Percentiles rank a stretch among this genome's conserved stretches.
phyloP scores from a whole-genome alignment of 1,140 invertebrate species.

The Hyles euphorbiae region DNA sequence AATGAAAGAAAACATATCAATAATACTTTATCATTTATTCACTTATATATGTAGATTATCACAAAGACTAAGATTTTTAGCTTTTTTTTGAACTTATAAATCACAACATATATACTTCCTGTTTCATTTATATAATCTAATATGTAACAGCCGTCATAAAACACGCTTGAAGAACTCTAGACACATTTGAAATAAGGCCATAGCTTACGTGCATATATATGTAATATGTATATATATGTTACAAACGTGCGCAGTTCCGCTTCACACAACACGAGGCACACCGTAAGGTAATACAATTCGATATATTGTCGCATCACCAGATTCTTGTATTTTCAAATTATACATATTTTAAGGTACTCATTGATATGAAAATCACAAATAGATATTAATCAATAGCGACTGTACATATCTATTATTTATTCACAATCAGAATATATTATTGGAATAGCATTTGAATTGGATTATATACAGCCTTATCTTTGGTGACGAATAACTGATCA shows the following conservation, averaged over 20 bases:
- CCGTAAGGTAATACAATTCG: constrained; percentile 40
- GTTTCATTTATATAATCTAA: constrained; percentile 52
- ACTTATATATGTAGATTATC: constrained; percentile 72
- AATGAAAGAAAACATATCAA: constrained; percentile 32
- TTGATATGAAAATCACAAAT: constrained; percentile 50
- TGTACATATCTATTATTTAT: not conserved
- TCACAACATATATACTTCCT: constrained; percentile 67
- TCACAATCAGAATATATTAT: constrained; percentile 5
- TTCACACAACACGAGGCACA: constrained; percentile 31
- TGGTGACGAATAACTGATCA: constrained; percentile 43
- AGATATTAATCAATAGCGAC: constrained; percentile 10
- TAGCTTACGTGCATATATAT: constrained; percentile 25
- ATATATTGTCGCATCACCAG: constrained; percentile 62
- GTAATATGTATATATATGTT: not conserved
- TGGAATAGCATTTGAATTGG: not conserved
- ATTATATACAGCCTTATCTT: constrained; percentile 63
- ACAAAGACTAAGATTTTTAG: constrained; percentile 67
- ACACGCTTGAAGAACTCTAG: constrained; percentile 36
- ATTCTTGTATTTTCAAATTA: constrained; percentile 26
- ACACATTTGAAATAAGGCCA: constrained; percentile 65
- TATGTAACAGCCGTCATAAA: constrained; percentile 58
- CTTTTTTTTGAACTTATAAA: constrained; percentile 68
- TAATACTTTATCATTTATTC: constrained; percentile 71
- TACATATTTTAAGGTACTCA: constrained; percentile 42
- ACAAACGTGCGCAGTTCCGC: not conserved